Evolutionary conservation across 2,888 invertebrate species (phyloP).

Genomic region (Nomada goodeniana): DNA sequence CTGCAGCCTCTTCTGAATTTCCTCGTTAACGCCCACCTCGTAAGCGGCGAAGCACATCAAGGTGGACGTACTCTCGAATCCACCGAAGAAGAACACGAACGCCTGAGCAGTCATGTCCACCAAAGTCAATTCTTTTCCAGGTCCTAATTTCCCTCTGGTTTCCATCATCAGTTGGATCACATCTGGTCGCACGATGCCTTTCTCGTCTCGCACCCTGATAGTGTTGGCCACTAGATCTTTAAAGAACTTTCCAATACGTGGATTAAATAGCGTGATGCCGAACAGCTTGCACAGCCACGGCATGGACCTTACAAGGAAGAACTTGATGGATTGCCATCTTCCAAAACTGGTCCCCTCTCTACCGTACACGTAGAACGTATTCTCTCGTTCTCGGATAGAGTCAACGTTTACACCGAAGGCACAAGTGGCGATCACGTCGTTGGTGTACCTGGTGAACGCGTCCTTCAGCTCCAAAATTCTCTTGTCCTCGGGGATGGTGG

Average conservation of each 20-base stretch:
- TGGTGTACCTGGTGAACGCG: slow-evolving; percentile 73
- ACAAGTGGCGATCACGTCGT: slow-evolving; percentile 77
- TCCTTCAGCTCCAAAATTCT: slow-evolving; percentile 77
- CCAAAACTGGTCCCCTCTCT: slow-evolving; percentile 60
- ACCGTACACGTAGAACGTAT: slow-evolving; percentile 76
- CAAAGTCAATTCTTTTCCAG: slow-evolving; percentile 60
- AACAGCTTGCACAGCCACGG: slow-evolving; percentile 47
- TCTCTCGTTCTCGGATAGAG: slow-evolving; percentile 75
- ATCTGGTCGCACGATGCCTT: slow-evolving; percentile 84
- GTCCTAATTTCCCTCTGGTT: slow-evolving; percentile 60
- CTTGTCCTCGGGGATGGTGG: slow-evolving; percentile 26
- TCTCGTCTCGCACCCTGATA: slow-evolving; percentile 67
- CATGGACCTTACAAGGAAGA: slow-evolving; percentile 52
- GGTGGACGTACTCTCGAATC: slow-evolving; percentile 76
- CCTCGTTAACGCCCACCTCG: slow-evolving; percentile 80
- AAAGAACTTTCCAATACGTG: slow-evolving; percentile 59
- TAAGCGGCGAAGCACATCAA: slow-evolving; percentile 74
- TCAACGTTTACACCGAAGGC: slow-evolving; percentile 77
- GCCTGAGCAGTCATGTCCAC: slow-evolving; percentile 85
- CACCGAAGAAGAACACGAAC: slow-evolving; percentile 79
- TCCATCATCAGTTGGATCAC: slow-evolving; percentile 87
- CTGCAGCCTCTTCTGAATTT: slow-evolving; percentile 82
- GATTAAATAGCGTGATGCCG: slow-evolving; percentile 53
- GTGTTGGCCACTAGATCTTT: slow-evolving; percentile 59
- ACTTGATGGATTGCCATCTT: slow-evolving; percentile 13